Conservation (phyloP, 2,113 vertebrate species). For the Vulpes lagopus region DNA sequence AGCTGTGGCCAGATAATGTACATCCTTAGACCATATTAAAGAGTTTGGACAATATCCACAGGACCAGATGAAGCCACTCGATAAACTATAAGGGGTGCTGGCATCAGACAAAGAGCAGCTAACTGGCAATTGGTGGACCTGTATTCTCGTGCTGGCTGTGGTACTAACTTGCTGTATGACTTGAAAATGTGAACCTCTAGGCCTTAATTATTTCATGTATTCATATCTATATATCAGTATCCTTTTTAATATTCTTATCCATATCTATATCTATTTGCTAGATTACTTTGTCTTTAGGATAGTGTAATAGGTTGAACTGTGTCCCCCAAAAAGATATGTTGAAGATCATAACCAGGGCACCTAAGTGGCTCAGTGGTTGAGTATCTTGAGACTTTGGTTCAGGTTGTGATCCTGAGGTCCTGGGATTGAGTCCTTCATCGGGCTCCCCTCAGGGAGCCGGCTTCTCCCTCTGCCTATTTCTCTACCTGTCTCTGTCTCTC, state of each 20-base stretch:
- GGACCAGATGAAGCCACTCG: background rate
- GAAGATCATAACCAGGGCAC: background rate
- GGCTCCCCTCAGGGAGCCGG: too few species aligned
- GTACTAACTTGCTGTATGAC: background rate
- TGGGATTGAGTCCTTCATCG: too few species aligned
- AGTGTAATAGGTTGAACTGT: background rate
- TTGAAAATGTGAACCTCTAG: background rate
- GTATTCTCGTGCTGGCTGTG: background rate
- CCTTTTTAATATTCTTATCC: background rate
- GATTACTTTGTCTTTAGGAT: background rate
- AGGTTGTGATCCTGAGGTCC: too few species aligned
- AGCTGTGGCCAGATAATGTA: background rate
- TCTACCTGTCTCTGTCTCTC: too few species aligned
- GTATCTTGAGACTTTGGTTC: too few species aligned
- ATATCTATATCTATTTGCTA: background rate
- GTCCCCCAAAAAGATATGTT: background rate
- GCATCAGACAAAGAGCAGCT: background rate
- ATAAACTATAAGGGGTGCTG: background rate
- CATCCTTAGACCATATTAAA: background rate
- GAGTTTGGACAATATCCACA: background rate
- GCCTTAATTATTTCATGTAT: background rate
- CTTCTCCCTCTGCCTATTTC: too few species aligned
- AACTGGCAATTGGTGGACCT: background rate
- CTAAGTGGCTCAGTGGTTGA: too few species aligned
- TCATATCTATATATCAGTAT: background rate